These are phyloP conservation scores for Catocala sponsa DNA, from an alignment of 2,888 invertebrate genomes.

Conservation along the genomic window DNA sequence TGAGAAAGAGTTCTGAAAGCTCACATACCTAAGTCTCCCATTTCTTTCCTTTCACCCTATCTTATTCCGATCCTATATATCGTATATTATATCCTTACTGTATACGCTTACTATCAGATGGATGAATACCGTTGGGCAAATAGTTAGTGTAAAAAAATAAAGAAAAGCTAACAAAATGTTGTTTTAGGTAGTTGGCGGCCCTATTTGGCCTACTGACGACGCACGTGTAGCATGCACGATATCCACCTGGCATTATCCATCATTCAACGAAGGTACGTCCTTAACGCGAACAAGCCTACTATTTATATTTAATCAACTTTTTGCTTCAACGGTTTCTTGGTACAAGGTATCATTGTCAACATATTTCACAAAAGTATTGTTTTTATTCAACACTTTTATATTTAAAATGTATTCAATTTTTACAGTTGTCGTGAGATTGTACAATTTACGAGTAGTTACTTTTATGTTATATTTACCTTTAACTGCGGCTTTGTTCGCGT, in stretches of 20 bases:
- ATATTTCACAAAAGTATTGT: background rate
- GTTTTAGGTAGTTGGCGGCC: too few relatives aligned
- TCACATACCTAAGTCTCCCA: too few relatives aligned
- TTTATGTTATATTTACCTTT: background rate
- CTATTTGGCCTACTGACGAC: too few relatives aligned
- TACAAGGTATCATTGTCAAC: conserved; percentile 4
- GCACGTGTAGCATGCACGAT: background rate
- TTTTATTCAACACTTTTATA: conserved; percentile 10
- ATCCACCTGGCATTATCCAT: conserved; percentile 4
- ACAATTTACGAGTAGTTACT: background rate
- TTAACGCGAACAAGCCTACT: background rate
- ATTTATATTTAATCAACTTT: conserved; percentile 15
- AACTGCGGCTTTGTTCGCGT: too few relatives aligned
- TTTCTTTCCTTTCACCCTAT: too few relatives aligned
- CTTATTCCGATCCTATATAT: too few relatives aligned
- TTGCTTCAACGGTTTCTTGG: conserved; percentile 2
- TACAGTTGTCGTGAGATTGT: conserved; percentile 4
- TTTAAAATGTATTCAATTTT: conserved; percentile 3
- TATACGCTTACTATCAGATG: too few relatives aligned
- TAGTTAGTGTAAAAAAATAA: too few relatives aligned
- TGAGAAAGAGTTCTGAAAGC: too few relatives aligned
- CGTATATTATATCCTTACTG: too few relatives aligned
- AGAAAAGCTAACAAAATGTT: too few relatives aligned
- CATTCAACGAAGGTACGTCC: background rate
- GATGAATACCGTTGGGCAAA: too few relatives aligned